These are phyloP conservation scores for Eulithis testata DNA, from an alignment of 2,888 invertebrate genomes.

Conservation along the genomic window DNA sequence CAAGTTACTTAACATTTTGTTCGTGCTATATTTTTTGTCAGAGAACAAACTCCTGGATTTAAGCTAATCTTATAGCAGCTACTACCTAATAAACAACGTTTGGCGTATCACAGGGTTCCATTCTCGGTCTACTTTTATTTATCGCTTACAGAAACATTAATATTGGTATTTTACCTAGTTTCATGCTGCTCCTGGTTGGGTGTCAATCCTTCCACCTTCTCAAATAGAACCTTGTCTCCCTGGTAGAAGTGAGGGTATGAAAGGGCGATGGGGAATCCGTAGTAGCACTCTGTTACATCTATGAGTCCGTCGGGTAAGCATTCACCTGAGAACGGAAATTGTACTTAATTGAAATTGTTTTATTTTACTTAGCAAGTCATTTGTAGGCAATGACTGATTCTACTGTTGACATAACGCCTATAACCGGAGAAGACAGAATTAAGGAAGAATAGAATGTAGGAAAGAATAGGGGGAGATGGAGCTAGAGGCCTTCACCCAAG, in stretches of 20 bases:
- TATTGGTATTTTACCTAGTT: slow-evolving; percentile 61
- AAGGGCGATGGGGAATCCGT: slow-evolving; percentile 94
- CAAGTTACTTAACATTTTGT: no score
- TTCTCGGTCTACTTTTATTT: neutral
- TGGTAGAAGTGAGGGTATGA: slow-evolving; percentile 95
- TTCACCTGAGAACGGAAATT: slow-evolving; percentile 64
- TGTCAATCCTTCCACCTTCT: slow-evolving; percentile 87
- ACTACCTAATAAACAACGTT: neutral
- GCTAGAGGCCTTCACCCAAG: no score
- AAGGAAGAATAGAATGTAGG: no score
- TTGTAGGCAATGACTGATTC: no score
- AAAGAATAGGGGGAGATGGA: no score
- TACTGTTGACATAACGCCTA: no score
- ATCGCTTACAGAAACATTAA: neutral
- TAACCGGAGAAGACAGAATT: no score
- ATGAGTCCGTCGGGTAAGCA: slow-evolving; percentile 91
- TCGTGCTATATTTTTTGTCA: neutral
- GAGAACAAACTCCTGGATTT: neutral
- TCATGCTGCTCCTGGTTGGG: slow-evolving; percentile 85
- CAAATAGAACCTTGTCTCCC: slow-evolving; percentile 86
- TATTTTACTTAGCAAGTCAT: no score
- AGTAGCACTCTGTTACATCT: slow-evolving; percentile 94
- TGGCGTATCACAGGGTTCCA: slow-evolving; percentile 2
- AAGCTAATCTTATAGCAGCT: neutral
- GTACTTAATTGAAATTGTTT: no score